Base-by-base conservation (phyloP, 2,888 invertebrate species). In the Aporophyla lueneburgensis region DNA sequence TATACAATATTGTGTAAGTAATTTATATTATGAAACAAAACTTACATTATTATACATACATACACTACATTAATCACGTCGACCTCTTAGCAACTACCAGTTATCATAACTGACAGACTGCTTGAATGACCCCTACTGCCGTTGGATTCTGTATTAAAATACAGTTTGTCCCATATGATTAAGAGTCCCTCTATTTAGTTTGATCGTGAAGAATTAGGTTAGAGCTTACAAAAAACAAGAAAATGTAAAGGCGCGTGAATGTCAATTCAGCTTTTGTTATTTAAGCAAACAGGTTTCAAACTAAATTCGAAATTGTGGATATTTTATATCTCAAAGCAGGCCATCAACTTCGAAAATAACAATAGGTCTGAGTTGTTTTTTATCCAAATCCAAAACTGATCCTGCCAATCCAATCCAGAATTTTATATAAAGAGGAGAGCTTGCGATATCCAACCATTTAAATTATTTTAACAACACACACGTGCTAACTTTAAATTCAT, bases 401-500 rank as follows among this genome's bases (percentile, higher is more conserved):
- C n/a, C 10, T 59, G 21, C 9, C 9, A 56, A 53, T 53, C 51
- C 21, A 56, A 63, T 56, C 27, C 49, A 33, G 27, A 12, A 7
- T 40, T 54, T 46, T 21, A 65, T 16, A 65, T 61, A 49, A 1
- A 63, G 53, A 62, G 24, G 33, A 27, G 5, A 40, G 46, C 51
- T 78, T 72, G 33, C 73, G 51, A 69, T 77, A 83, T 19, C 61
- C 49, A 63, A 27, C 70, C 71, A 61, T 62, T 72, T 81, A 49
- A 83, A 79, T 81, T 62, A 67, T 72, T 61, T 77, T 66, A 63
- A 80, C 65, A 80, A 65, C 66, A 80, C 66, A 78, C 83, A 81
- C 80, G 81, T 81, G 84, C 73, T 67, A 76, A 74, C 76, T 85
- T 86, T 80, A 83, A 77, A 86, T 86, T 86, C 74, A 74, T 81